Percentiles rank a stretch among this genome's conserved stretches.
Conservation (phyloP, 2,888 invertebrate genomes). For the Lasioglossum vierecki region DNA sequence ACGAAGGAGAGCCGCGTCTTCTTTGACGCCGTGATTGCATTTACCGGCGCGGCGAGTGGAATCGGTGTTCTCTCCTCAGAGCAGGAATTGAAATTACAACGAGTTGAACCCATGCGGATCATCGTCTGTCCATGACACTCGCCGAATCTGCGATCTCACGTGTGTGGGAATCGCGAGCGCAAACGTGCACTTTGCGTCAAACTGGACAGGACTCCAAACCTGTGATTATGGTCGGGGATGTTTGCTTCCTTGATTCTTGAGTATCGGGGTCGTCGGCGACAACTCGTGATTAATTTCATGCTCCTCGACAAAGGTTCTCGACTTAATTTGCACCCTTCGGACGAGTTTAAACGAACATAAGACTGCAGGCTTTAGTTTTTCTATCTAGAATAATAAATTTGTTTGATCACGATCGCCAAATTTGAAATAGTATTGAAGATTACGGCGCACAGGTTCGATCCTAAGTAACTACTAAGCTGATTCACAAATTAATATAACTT, state of each 20-base stretch:
- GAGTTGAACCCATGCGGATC: not conserved
- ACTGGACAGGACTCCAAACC: not conserved
- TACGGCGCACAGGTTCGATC: no score
- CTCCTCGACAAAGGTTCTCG: not conserved
- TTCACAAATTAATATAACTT: no score
- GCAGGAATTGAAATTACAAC: slow-evolving; percentile 19
- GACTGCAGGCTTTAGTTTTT: no score
- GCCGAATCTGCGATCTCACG: not conserved
- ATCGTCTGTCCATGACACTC: not conserved
- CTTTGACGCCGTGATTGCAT: slow-evolving; percentile 65
- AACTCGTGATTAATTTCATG: not conserved
- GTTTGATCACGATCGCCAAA: no score
- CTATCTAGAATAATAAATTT: no score
- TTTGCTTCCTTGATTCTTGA: not conserved
- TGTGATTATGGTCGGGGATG: not conserved
- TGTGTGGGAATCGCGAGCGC: not conserved
- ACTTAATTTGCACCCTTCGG: not conserved
- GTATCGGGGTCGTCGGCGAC: not conserved
- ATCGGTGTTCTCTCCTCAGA: slow-evolving; percentile 5
- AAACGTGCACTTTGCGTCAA: slow-evolving; percentile 21
- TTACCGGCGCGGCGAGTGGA: slow-evolving; percentile 40
- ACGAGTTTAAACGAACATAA: not conserved
- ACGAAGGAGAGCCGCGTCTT: slow-evolving; percentile 28
- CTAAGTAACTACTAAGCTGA: no score
- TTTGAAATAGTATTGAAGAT: no score